A percentile compares a stretch with the other conserved stretches of the same genome.
These are phyloP conservation scores for Callosobruchus maculatus DNA, from an alignment of 2,888 invertebrate species.

Conservation along the genomic window DNA sequence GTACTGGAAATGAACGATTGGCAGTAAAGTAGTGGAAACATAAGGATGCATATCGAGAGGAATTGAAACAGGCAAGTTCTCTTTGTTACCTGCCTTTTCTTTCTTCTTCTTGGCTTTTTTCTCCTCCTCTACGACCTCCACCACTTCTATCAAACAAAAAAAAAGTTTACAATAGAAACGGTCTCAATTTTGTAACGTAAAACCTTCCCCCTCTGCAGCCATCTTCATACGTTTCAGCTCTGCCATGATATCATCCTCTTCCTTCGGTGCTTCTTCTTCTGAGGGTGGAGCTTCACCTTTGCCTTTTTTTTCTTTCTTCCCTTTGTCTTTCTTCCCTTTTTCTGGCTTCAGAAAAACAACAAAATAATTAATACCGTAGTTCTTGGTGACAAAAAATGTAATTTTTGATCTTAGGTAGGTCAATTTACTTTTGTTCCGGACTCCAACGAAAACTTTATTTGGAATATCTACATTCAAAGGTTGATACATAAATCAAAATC, in stretches of 20 bases:
- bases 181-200: not conserved
- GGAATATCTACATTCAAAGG: no score
- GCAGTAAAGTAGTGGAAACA: no score
- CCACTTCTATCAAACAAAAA: not conserved
- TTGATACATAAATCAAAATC: no score
- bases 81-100: not conserved
- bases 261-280: not conserved
- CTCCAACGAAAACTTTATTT: no score
- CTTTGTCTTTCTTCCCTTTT: constrained; percentile 11
- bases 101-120: not conserved
- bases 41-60: no score
- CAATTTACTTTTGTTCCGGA: no score
- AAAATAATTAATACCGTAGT: not conserved
- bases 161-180: not conserved
- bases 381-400: no score
- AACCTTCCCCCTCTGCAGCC: constrained; percentile 5
- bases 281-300: not conserved
- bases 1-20: no score
- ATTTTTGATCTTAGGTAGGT: no score
- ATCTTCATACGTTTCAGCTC: constrained; percentile 6
- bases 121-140: not conserved
- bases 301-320: constrained; percentile 2
- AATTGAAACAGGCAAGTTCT: no score
- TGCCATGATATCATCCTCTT: constrained; percentile 6
- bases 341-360: constrained; percentile 1